Percentiles rank a stretch among this genome's conserved stretches.
Conservation (phyloP, 2,113 vertebrate genomes). For the Callionymus lyra region DNA sequence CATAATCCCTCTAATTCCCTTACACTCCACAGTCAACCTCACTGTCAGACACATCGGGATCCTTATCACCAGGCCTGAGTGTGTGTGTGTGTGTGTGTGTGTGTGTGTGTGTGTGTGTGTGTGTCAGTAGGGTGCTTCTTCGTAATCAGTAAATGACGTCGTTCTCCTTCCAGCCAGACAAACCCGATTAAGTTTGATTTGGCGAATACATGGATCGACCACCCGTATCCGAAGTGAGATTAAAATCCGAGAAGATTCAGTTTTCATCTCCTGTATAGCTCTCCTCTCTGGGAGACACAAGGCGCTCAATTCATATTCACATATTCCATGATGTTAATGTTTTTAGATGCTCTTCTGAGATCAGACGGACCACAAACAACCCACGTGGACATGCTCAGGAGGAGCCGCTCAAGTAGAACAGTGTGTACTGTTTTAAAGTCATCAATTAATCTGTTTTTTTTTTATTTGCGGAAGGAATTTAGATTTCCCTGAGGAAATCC, state of each 20-base stretch:
- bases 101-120: conserved; percentile 17
- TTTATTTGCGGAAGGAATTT: too few relatives aligned
- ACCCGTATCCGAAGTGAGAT: conserved; percentile 28
- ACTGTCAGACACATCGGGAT: conserved; percentile 67
- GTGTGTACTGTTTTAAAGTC: too few relatives aligned
- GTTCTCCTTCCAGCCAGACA: conserved; percentile 31
- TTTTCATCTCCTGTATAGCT: too few relatives aligned
- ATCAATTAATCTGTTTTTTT: too few relatives aligned
- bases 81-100: conserved; percentile 26
- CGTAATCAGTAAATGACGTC: conserved; percentile 49
- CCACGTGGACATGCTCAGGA: too few relatives aligned
- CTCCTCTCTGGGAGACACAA: too few relatives aligned
- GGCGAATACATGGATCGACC: conserved; percentile 40
- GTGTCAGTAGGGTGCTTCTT: conserved; percentile 25
- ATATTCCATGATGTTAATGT: too few relatives aligned
- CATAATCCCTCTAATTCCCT: conserved; percentile 73
- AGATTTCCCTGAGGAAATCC: too few relatives aligned
- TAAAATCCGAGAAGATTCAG: conserved; percentile 25
- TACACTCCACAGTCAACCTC: conserved; percentile 64
- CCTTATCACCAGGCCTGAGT: conserved; percentile 56
- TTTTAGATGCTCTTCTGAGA: too few relatives aligned
- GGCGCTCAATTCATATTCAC: too few relatives aligned
- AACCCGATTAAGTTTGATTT: conserved; percentile 38
- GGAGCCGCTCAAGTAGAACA: too few relatives aligned
- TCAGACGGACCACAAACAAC: too few relatives aligned